Evolutionary conservation across 2,797 vertebrate species (phyloP).

Genomic region (Chelon auratus): DNA sequence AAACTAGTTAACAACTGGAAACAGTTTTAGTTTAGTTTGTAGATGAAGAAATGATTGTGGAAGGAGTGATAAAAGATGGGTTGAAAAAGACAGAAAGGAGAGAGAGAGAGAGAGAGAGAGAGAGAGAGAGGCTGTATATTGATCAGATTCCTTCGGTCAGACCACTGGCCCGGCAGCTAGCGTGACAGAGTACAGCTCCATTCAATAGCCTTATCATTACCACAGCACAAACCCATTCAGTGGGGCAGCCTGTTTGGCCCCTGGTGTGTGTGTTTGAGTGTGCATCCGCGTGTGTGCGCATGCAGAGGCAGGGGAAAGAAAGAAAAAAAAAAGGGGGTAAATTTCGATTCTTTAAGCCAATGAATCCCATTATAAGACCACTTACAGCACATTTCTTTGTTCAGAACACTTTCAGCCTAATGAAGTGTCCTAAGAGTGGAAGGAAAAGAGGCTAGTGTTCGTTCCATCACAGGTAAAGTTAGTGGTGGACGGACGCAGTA

Average conservation of each 20-base stretch:
- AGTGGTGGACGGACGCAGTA: constrained; percentile 12
- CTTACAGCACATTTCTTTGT: constrained; percentile 76
- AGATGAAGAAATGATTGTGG: constrained; percentile 17
- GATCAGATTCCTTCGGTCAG: constrained; percentile 76
- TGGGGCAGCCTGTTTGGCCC: constrained; percentile 73
- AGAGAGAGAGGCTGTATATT: constrained; percentile 65
- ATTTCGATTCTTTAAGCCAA: constrained; percentile 78
- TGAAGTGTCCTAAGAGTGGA: constrained; percentile 70
- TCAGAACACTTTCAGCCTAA: constrained; percentile 71
- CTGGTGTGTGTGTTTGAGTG: constrained; percentile 5
- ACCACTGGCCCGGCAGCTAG: constrained; percentile 65
- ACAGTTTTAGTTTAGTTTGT: constrained; percentile 26
- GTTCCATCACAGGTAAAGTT: constrained; percentile 22
- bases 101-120: constrained; percentile 16
- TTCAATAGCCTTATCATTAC: constrained; percentile 83
- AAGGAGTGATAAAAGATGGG: constrained; percentile 10
- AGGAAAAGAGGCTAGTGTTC: constrained; percentile 35
- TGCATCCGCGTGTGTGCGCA: not conserved
- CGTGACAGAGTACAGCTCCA: constrained; percentile 79
- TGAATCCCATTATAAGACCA: constrained; percentile 80
- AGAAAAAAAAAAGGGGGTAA: constrained; percentile 6
- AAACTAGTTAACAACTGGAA: constrained; percentile 17
- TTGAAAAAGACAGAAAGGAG: constrained; percentile 6
- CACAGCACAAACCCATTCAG: constrained; percentile 73
- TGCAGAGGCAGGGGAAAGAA: too few species aligned